Conservation (phyloP, 2,797 vertebrate species). For the Microctenopoma lineatum region DNA sequence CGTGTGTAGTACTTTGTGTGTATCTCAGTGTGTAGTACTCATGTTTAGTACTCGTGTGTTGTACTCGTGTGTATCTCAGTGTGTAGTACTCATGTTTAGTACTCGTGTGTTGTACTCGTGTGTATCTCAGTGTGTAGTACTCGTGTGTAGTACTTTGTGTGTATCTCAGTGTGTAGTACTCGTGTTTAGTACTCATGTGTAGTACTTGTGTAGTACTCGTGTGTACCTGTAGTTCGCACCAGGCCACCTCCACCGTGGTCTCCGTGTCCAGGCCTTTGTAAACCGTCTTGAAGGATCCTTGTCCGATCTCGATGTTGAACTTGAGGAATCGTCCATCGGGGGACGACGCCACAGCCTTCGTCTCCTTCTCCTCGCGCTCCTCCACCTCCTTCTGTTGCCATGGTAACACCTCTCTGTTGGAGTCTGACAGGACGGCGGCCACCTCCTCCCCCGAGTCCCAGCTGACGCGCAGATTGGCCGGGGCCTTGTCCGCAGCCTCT, state of each 20-base stretch:
- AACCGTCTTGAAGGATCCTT: constrained; percentile 95
- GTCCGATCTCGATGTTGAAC: constrained; percentile 95
- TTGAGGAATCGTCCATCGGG: constrained; percentile 94
- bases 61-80: too few relatives aligned
- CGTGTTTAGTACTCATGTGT: not conserved
- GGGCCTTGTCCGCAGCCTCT: not conserved
- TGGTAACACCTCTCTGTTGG: constrained; percentile 5
- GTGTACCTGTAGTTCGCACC: constrained; percentile 95
- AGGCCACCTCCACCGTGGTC: constrained; percentile 95
- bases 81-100: too few relatives aligned
- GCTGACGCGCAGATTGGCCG: constrained; percentile 1
- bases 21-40: not conserved
- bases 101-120: too few relatives aligned
- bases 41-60: too few relatives aligned
- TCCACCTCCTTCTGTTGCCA: constrained; percentile 64
- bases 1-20: too few relatives aligned
- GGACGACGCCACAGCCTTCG: constrained; percentile 80
- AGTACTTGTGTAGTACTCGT: not conserved
- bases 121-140: too few relatives aligned
- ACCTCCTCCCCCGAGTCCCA: constrained; percentile 54
- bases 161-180: not conserved
- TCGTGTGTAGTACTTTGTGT: not conserved
- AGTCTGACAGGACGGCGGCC: not conserved
- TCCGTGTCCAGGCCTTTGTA: constrained; percentile 95
- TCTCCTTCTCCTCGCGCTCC: constrained; percentile 78